A percentile compares a stretch with the other conserved stretches of the same genome.
Conservation (phyloP, 2,797 vertebrate species). For the Coluber constrictor region DNA sequence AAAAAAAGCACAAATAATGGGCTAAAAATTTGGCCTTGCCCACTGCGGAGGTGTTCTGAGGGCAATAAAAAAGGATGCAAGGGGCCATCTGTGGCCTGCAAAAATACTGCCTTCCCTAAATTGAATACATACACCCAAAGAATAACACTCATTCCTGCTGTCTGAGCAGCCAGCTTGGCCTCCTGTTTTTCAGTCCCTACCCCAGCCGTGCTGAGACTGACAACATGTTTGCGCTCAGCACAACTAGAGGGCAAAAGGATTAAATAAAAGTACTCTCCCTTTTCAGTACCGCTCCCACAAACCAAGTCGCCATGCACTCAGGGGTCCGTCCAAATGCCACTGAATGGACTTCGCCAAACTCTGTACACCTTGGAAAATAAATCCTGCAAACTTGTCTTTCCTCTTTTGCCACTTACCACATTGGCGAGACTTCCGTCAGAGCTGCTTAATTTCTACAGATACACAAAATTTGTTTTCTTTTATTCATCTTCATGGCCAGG, state of each 20-base stretch:
- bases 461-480: neutral
- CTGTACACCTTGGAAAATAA: neutral
- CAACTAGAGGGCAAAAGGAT: neutral
- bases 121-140: no score
- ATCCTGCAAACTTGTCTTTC: neutral
- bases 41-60: neutral
- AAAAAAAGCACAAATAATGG: neutral
- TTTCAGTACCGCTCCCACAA: neutral
- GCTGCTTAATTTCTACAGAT: neutral
- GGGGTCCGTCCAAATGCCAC: neutral
- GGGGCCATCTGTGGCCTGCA: neutral
- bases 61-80: neutral
- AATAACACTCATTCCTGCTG: neutral
- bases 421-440: neutral
- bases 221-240: neutral
- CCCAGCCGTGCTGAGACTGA: neutral
- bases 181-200: neutral
- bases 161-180: neutral
- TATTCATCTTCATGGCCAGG: neutral
- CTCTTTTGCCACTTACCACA: neutral
- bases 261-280: neutral
- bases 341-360: neutral
- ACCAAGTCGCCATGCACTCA: no score
- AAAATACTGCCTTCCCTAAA: neutral
- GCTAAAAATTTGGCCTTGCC: neutral